Conservation (phyloP, 2,797 vertebrate species). For the Microctenopoma steveboyesi region DNA sequence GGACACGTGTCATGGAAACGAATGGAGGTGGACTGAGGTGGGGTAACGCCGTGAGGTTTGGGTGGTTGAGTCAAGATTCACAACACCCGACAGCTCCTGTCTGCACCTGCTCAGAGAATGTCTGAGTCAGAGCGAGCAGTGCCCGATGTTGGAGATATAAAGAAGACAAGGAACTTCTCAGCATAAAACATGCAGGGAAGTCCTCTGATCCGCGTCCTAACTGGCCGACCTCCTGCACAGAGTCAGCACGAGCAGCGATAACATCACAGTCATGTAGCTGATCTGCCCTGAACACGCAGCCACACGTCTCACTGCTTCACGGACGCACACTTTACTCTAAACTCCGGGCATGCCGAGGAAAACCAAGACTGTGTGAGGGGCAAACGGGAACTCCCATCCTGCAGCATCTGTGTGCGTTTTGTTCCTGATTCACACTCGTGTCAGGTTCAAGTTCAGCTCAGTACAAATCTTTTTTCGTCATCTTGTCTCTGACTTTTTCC, state of each 20-base stretch:
- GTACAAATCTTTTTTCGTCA: too few relatives aligned
- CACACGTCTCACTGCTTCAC: conserved; percentile 1
- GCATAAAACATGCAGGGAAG: too few relatives aligned
- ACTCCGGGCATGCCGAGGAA: conserved; percentile 4
- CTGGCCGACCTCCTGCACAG: too few relatives aligned
- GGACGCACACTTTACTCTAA: background rate
- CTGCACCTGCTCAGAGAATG: conserved; percentile 34
- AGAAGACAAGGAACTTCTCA: too few relatives aligned
- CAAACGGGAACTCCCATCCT: conserved; percentile 5
- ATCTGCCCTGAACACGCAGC: conserved; percentile 7
- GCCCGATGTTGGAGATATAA: too few relatives aligned
- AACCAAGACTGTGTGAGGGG: background rate
- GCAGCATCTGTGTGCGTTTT: background rate
- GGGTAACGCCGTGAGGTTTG: conserved; percentile 1
- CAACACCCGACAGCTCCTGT: conserved; percentile 20
- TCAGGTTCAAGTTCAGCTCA: background rate
- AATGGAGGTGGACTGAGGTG: background rate
- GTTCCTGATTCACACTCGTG: background rate
- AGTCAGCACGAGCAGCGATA: background rate
- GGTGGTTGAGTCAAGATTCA: background rate
- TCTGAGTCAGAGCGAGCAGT: background rate
- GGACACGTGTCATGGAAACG: conserved; percentile 23
- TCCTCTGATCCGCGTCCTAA: too few relatives aligned
- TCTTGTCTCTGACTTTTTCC: too few relatives aligned
- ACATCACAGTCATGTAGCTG: background rate